phyloP scores from a whole-genome alignment of 2,888 invertebrate genomes.

The Neoascia interrupta region DNA sequence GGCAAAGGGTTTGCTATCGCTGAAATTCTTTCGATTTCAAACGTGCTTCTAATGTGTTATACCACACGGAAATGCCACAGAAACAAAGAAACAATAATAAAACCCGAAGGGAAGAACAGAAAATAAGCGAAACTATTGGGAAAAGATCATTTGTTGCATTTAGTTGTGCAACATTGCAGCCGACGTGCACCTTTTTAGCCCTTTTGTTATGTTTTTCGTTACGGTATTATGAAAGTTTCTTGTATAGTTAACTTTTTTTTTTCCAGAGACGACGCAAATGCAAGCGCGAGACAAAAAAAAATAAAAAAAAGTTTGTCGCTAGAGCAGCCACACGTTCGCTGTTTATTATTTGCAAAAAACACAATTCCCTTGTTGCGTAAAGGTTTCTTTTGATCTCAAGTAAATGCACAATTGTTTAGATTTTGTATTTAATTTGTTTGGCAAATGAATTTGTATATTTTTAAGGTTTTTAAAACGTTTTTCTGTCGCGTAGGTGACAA shows the following conservation, averaged over 20 bases:
- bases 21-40: background rate
- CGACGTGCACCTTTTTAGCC: constrained; percentile 1
- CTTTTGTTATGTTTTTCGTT: constrained; percentile 21
- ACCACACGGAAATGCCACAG: too few relatives aligned
- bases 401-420: constrained; percentile 26
- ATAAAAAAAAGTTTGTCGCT: constrained; percentile 38
- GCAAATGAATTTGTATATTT: background rate
- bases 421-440: background rate
- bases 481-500: constrained; percentile 55
- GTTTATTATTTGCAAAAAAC: constrained; percentile 24
- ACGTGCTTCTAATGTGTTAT: too few relatives aligned
- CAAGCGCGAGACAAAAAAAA: constrained; percentile 36
- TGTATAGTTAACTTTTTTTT: constrained; percentile 17
- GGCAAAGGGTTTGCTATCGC: constrained; percentile 4
- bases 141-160: constrained; percentile 53
- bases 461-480: constrained; percentile 27
- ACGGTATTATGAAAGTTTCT: constrained; percentile 8
- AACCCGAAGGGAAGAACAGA: constrained; percentile 8
- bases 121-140: constrained; percentile 37
- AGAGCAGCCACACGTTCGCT: constrained; percentile 42
- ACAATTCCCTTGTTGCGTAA: background rate
- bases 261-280: constrained; percentile 51
- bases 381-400: background rate
- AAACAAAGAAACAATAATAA: constrained; percentile 48
- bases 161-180: constrained; percentile 46